These are phyloP conservation scores for Acrocephalus scirpaceus DNA, from an alignment of 2,797 vertebrate genomes.

Conservation along the genomic window DNA sequence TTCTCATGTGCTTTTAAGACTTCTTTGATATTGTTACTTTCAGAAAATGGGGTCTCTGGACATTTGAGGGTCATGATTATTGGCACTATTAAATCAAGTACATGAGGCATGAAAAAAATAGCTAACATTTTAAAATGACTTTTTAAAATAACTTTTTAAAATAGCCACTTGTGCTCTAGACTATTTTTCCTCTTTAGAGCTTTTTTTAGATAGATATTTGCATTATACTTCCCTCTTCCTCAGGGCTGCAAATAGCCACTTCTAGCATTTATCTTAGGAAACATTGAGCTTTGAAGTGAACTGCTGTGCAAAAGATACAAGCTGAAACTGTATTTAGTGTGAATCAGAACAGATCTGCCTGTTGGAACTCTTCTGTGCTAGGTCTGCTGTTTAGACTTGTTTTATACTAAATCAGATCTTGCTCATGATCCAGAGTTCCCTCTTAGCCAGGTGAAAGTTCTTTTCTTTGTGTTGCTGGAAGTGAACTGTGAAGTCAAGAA, in stretches of 20 bases:
- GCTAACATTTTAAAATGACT: no score
- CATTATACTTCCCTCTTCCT: not conserved
- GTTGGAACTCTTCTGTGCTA: not conserved
- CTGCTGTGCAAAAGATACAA: not conserved
- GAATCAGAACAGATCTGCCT: not conserved
- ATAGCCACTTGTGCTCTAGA: not conserved
- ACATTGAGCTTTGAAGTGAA: not conserved
- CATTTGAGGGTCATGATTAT: not conserved
- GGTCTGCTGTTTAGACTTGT: not conserved
- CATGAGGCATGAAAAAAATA: not conserved
- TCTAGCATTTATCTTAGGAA: not conserved
- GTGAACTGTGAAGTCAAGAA: not conserved
- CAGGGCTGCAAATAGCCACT: not conserved
- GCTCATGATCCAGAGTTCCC: not conserved
- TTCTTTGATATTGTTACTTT: not conserved
- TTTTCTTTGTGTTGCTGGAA: not conserved
- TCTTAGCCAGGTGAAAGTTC: not conserved
- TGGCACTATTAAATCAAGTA: not conserved
- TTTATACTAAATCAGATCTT: not conserved
- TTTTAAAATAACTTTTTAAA: not conserved
- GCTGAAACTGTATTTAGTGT: not conserved
- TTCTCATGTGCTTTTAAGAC: not conserved
- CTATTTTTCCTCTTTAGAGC: not conserved
- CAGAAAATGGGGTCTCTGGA: not conserved
- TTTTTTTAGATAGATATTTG: not conserved